Evolutionary conservation across 2,888 invertebrate species (phyloP).

Genomic region (Rotaria sp.): DNA sequence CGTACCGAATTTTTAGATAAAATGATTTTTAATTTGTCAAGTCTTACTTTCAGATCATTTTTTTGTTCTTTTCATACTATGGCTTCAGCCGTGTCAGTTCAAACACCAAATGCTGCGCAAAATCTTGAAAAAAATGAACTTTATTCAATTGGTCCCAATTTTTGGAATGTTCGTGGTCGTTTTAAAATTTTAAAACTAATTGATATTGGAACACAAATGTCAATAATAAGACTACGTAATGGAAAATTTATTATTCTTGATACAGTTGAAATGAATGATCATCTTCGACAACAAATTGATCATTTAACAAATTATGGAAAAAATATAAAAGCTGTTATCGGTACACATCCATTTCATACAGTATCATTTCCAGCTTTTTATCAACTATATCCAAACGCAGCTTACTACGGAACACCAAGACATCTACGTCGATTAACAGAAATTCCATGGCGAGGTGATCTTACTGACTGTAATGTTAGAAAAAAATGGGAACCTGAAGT

Average conservation of each 20-base stretch:
- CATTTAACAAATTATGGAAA: background rate
- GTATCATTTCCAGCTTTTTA: background rate
- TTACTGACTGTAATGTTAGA: background rate
- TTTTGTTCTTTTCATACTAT: background rate
- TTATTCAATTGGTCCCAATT: background rate
- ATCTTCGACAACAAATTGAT: background rate
- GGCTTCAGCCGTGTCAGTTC: background rate
- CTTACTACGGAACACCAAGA: too few species aligned
- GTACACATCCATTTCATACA: conserved; percentile 14
- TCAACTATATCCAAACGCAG: background rate
- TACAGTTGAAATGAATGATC: background rate
- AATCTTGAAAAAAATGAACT: background rate
- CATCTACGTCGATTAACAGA: background rate
- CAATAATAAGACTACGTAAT: background rate
- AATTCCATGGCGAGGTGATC: background rate
- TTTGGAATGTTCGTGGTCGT: background rate
- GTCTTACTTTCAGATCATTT: too few species aligned
- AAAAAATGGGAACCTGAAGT: background rate
- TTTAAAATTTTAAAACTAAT: background rate
- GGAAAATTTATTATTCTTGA: background rate
- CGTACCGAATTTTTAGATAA: too few species aligned
- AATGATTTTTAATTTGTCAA: too few species aligned
- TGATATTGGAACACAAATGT: conserved; percentile 10
- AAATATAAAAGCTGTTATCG: background rate
- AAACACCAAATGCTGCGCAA: background rate